Evolutionary conservation across 2,113 vertebrate genomes (phyloP), one percentile per base, ranked within the genome.

Genomic region (Puntigrus tetrazona): DNA sequence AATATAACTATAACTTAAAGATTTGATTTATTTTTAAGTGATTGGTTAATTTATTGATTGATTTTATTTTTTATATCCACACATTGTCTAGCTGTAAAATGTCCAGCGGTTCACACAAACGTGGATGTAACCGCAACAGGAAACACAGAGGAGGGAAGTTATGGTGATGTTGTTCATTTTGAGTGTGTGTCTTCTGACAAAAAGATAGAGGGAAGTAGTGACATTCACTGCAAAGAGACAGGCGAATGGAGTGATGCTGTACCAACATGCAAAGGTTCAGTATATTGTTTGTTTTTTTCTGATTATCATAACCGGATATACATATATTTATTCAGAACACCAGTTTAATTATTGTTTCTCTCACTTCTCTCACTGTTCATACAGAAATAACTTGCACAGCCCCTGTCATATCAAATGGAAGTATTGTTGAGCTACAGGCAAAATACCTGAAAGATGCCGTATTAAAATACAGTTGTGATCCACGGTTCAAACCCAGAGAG

Each of bases 121-220:
- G 0, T 1, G 0, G 82, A 75, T 10, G 73, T 94, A 5, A 75
- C 34, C 3, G 81, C 91, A 59, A 11, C 9, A 0, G 93, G 94
- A 11, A 89, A 93, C 81, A 14, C 22, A 22, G 89, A 92, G 2
- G 89, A 90, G 1, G 88, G 90, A 10, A 83, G 55, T 14, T 91
- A 31, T 61, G 90, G 90, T n/a, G 92, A 92, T 45, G 88, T 92
- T 27, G 0, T 94, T 63, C 84, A 67, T 57, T 94, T 94, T 52
- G 87, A 88, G 38, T 95, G 94, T 88, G 87, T 34, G 7, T 81
- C 27, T 4, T 55, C 0, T 5, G 29, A 81, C 1, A 25, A 38
- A 81, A 70, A 36, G 45, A n/a, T 81, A 52, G 63, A 70, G 1
- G 43, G 63, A 38, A 70, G 43, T 14, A 70, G 18, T 16, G 86